Conservation (phyloP, 1,140 invertebrate genomes). For the Temnothorax curvispinosus region DNA sequence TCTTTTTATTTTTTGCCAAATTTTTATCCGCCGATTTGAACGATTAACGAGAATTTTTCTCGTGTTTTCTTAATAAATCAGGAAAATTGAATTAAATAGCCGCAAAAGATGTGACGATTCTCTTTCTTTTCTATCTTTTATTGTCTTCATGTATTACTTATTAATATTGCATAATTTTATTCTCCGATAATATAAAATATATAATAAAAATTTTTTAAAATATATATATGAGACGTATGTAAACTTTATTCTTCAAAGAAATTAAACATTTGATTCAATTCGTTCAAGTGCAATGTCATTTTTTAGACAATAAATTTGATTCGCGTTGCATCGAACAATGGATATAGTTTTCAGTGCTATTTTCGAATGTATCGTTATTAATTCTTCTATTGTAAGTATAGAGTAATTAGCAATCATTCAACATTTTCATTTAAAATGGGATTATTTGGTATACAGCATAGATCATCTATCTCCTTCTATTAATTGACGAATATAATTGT, state of each 20-base stretch:
- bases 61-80: background rate
- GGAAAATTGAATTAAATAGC: background rate
- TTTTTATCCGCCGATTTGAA: background rate
- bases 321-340: no score
- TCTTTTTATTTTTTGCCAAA: background rate
- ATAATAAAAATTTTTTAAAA: background rate
- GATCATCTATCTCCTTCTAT: background rate
- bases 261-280: background rate
- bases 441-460: background rate
- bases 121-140: no score
- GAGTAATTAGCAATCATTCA: background rate
- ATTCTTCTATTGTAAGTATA: background rate
- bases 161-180: no score
- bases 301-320: background rate
- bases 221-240: background rate
- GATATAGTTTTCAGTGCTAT: background rate
- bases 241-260: background rate
- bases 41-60: background rate
- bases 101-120: no score
- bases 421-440: background rate
- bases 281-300: no score
- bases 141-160: no score
- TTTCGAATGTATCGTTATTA: background rate
- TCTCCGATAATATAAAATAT: background rate
- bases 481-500: background rate